These are phyloP conservation scores for Squalus acanthias DNA, from an alignment of 2,797 vertebrate genomes.

Conservation along the genomic window DNA sequence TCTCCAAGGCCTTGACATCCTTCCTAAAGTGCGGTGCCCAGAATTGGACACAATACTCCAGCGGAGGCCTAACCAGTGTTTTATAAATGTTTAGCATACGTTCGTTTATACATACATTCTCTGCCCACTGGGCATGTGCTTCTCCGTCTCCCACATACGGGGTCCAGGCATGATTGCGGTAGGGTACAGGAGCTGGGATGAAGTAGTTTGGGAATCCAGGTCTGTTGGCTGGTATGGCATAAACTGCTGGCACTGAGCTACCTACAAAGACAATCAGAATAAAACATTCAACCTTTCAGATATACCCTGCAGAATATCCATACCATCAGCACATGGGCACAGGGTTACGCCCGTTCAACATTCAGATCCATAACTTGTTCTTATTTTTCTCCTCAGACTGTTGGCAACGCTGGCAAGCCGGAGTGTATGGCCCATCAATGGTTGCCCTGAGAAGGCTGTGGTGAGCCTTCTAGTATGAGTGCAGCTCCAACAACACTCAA, in stretches of 20 bases:
- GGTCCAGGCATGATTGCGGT: constrained; percentile 94
- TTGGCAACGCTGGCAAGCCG: neutral
- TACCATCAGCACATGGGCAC: neutral
- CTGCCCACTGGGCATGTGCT: constrained; percentile 83
- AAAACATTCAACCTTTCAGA: neutral
- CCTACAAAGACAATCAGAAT: constrained; percentile 56
- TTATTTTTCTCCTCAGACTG: neutral
- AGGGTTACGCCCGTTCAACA: neutral
- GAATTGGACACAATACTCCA: neutral
- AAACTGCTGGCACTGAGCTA: constrained; percentile 92
- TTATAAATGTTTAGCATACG: neutral
- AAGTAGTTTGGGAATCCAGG: constrained; percentile 85
- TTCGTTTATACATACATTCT: constrained; percentile 74
- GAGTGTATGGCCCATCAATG: neutral
- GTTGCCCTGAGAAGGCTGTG: neutral
- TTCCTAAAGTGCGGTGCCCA: neutral
- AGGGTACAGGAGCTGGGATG: constrained; percentile 82
- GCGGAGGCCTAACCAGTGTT: neutral
- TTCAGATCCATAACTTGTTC: neutral
- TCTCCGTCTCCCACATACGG: constrained; percentile 89
- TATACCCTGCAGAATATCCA: neutral
- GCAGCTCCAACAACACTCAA: no score
- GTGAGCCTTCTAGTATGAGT: neutral
- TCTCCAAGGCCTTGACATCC: neutral
- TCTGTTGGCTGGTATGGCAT: constrained; percentile 86